A percentile compares a stretch with the other conserved stretches of the same genome.
These are phyloP conservation scores for Coenonympha glycerion DNA, from an alignment of 2,888 invertebrate species.

Conservation along the genomic window DNA sequence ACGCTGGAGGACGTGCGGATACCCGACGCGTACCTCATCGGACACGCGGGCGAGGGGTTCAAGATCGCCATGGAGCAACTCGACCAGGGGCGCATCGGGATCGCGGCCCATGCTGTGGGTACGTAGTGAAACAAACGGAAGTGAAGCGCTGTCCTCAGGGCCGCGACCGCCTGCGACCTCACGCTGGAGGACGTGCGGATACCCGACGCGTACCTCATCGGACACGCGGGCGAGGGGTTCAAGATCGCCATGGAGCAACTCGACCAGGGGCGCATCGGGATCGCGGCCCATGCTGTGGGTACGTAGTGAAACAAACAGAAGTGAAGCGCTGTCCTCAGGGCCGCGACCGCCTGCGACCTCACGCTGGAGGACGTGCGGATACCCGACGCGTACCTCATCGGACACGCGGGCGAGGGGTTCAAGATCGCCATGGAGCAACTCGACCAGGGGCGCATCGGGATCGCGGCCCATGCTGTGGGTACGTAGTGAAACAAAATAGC, in stretches of 20 bases:
- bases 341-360: slow-evolving; percentile 81
- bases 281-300: slow-evolving; percentile 85
- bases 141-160: slow-evolving; percentile 53
- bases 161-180: slow-evolving; percentile 81
- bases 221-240: slow-evolving; percentile 80
- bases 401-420: slow-evolving; percentile 80
- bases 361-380: slow-evolving; percentile 80
- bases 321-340: slow-evolving; percentile 53
- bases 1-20: slow-evolving; percentile 80
- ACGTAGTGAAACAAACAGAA: slow-evolving; percentile 26
- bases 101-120: slow-evolving; percentile 85
- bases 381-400: slow-evolving; percentile 68
- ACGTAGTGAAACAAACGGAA: slow-evolving; percentile 26
- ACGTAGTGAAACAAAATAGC: slow-evolving; percentile 27
- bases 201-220: slow-evolving; percentile 68
- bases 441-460: slow-evolving; percentile 83
- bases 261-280: slow-evolving; percentile 83
- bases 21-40: slow-evolving; percentile 68
- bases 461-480: slow-evolving; percentile 85
- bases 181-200: slow-evolving; percentile 80
- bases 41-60: slow-evolving; percentile 80
- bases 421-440: slow-evolving; percentile 82
- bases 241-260: slow-evolving; percentile 82
- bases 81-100: slow-evolving; percentile 83
- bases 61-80: slow-evolving; percentile 82